Percentiles rank a stretch among this genome's conserved stretches.
Evolutionary conservation across 2,888 invertebrate species (phyloP).

Genomic region (Orchesellides sinensis): DNA sequence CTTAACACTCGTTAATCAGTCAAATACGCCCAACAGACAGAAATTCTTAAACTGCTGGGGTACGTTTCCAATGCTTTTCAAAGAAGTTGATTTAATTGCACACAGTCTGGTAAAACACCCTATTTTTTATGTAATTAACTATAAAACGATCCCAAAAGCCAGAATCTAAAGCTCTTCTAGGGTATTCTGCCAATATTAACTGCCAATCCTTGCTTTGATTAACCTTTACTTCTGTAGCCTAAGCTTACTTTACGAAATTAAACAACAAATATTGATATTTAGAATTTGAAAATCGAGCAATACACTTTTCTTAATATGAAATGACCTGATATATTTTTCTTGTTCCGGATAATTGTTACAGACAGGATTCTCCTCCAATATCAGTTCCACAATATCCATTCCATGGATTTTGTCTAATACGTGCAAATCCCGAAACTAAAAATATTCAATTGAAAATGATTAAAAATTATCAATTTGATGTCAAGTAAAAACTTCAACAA

Average conservation of each 20-base stretch:
- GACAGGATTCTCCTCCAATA: conserved; percentile 88
- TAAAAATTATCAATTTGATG: not conserved
- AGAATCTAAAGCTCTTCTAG: not conserved
- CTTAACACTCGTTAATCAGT: not conserved
- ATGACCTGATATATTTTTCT: conserved; percentile 87
- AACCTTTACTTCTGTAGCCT: not conserved
- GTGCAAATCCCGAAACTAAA: conserved; percentile 83
- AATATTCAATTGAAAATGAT: conserved; percentile 8
- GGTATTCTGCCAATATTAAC: not conserved
- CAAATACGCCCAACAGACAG: conserved; percentile 1
- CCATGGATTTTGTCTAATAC: conserved; percentile 84
- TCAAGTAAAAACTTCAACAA: not conserved
- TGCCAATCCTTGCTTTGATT: not conserved
- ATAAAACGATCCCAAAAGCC: not conserved
- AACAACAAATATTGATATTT: too few relatives aligned
- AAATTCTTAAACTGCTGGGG: too few relatives aligned
- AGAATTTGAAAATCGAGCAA: not conserved
- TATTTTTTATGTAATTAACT: too few relatives aligned
- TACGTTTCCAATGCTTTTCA: too few relatives aligned
- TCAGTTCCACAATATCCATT: conserved; percentile 85
- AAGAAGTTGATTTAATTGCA: too few relatives aligned
- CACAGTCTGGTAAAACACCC: too few relatives aligned
- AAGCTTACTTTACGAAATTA: not conserved
- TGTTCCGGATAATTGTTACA: conserved; percentile 87
- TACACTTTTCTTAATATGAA: conserved; percentile 10